These are phyloP conservation scores for Phalera bucephala DNA, from an alignment of 2,888 invertebrate species.

Conservation along the genomic window DNA sequence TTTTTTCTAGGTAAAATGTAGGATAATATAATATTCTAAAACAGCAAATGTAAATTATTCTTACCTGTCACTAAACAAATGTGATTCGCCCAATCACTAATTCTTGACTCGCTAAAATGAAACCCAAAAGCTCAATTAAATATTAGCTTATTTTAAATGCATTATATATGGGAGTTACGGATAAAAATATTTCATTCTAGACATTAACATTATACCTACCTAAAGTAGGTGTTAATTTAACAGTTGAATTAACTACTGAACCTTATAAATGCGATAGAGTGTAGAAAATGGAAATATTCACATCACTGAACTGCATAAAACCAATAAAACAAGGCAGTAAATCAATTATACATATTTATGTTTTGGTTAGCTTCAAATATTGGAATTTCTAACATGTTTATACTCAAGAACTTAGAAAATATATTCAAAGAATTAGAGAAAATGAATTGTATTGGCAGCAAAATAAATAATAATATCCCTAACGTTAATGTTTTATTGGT, in stretches of 20 bases:
- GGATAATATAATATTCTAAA: too few relatives aligned
- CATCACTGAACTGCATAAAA: conserved; percentile 50
- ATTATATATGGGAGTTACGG: conserved; percentile 30
- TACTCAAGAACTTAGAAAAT: too few relatives aligned
- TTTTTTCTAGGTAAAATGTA: too few relatives aligned
- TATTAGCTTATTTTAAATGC: conserved; percentile 46
- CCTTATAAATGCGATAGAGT: conserved; percentile 68
- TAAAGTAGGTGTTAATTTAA: conserved; percentile 11
- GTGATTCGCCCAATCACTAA: conserved; percentile 51
- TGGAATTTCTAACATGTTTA: too few relatives aligned
- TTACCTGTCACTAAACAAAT: conserved; percentile 3
- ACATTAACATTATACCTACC: conserved; percentile 26
- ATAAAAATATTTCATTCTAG: conserved; percentile 22
- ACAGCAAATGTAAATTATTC: too few relatives aligned
- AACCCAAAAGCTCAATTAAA: conserved; percentile 41
- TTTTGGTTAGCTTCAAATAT: too few relatives aligned
- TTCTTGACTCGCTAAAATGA: conserved; percentile 20
- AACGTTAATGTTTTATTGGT: conserved; percentile 66
- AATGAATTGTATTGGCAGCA: too few relatives aligned
- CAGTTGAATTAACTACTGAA: conserved; percentile 18
- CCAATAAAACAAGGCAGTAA: conserved; percentile 74
- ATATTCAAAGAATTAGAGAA: too few relatives aligned
- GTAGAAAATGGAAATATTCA: conserved; percentile 74
- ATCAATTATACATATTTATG: too few relatives aligned
- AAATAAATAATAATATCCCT: not conserved